phyloP scores from a whole-genome alignment of 1,140 invertebrate species.

The Formica selysi region DNA sequence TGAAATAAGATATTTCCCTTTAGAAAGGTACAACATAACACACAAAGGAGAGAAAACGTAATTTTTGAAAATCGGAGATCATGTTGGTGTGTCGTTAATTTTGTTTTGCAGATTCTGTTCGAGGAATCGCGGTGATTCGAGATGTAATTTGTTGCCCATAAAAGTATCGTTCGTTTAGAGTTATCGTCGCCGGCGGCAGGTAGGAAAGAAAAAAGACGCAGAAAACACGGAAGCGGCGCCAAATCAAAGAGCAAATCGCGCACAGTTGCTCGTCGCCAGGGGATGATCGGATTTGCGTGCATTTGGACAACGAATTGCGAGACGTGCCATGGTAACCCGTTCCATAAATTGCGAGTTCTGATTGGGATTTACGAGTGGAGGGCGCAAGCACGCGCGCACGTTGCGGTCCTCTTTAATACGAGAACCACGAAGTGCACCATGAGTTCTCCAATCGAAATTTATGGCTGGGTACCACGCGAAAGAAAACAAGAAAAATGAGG shows the following conservation, averaged over 20 bases:
- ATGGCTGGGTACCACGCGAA: conserved; percentile 27
- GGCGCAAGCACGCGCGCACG: not conserved
- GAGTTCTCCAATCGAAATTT: conserved; percentile 65
- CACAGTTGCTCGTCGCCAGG: not conserved
- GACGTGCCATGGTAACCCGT: conserved; percentile 46
- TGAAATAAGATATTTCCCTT: not conserved
- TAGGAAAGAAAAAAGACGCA: not conserved
- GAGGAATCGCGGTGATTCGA: not conserved
- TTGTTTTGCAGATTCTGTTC: not conserved
- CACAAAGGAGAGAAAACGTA: not conserved
- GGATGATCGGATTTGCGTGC: conserved; percentile 48
- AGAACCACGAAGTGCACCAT: conserved; percentile 46
- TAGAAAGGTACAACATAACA: not conserved
- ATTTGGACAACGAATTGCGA: conserved; percentile 26
- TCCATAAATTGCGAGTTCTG: conserved; percentile 72
- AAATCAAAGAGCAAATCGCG: conserved; percentile 39
- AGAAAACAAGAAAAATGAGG: conserved; percentile 41
- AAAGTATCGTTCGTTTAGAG: conserved; percentile 36
- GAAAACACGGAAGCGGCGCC: not conserved
- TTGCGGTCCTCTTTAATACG: conserved; percentile 54
- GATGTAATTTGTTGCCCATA: conserved; percentile 35
- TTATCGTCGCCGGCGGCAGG: conserved; percentile 13
- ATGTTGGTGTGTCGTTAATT: conserved; percentile 16
- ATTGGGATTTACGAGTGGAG: conserved; percentile 71
- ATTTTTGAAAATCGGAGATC: conserved; percentile 24